Conservation (phyloP, 2,888 invertebrate species). For the Pyrochroa serraticornis region DNA sequence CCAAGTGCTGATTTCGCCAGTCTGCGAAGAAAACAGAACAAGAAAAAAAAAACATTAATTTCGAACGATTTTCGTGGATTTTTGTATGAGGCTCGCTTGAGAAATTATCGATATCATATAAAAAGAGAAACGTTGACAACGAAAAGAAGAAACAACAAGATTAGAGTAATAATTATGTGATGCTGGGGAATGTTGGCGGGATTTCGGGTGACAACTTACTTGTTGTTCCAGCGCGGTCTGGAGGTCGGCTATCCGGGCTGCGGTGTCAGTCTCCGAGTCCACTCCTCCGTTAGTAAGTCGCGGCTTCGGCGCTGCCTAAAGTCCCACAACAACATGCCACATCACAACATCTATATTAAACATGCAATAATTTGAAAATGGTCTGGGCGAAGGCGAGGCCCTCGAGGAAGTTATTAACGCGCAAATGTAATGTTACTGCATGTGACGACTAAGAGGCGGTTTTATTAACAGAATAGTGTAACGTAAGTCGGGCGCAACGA, state of each 20-base stretch:
- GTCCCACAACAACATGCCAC: conserved; percentile 59
- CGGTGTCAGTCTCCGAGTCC: conserved; percentile 59
- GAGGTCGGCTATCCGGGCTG: conserved; percentile 75
- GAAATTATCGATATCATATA: too few relatives aligned
- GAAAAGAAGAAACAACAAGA: conserved; percentile 1
- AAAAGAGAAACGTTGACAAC: conserved; percentile 4
- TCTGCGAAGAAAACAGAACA: conserved; percentile 62
- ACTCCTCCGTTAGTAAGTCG: conserved; percentile 65
- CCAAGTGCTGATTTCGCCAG: conserved; percentile 88
- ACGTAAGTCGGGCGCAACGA: too few relatives aligned
- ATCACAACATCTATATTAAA: conserved; percentile 51
- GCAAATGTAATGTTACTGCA: too few relatives aligned
- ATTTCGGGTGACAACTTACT: conserved; percentile 60
- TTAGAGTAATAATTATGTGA: conserved; percentile 6
- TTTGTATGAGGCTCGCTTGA: too few relatives aligned
- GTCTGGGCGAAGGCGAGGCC: background rate
- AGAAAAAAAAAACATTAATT: too few relatives aligned
- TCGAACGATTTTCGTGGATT: too few relatives aligned
- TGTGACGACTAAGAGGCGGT: too few relatives aligned
- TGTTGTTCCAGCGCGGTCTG: conserved; percentile 88
- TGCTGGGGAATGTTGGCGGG: background rate
- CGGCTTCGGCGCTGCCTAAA: conserved; percentile 55
- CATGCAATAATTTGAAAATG: conserved; percentile 32
- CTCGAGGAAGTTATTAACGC: background rate
- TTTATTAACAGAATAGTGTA: too few relatives aligned